Conservation (phyloP, 2,113 vertebrate genomes). For the Callaeas wilsoni region DNA sequence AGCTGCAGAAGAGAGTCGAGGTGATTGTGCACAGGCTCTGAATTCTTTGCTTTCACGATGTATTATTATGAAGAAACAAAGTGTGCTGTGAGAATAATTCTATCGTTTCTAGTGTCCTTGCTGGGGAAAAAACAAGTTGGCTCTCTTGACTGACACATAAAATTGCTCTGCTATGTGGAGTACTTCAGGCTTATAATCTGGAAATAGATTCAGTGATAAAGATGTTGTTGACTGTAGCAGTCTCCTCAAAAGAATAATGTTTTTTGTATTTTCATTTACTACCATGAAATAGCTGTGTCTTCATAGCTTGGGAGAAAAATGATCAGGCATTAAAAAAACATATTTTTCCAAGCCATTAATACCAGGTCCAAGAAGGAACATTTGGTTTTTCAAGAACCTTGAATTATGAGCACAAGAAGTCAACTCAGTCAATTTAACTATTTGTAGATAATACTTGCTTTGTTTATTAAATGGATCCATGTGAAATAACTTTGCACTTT, state of each 20-base stretch:
- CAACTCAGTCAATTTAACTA: neutral
- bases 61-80: neutral
- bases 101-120: neutral
- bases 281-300: neutral
- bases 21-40: neutral
- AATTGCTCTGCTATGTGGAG: neutral
- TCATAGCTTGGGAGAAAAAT: neutral
- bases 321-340: neutral
- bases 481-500: neutral
- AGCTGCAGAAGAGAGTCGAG: neutral
- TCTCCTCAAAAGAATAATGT: neutral
- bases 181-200: neutral
- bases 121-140: neutral
- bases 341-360: neutral
- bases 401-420: neutral
- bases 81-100: neutral
- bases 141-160: neutral
- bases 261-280: neutral
- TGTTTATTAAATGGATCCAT: neutral
- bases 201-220: neutral
- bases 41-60: neutral
- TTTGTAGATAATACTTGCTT: neutral
- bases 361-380: neutral
- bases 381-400: constrained; percentile 9
- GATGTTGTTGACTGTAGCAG: neutral